These are phyloP conservation scores for Microcebus tavaratra DNA, from an alignment of 2,113 vertebrate species.

Conservation along the genomic window DNA sequence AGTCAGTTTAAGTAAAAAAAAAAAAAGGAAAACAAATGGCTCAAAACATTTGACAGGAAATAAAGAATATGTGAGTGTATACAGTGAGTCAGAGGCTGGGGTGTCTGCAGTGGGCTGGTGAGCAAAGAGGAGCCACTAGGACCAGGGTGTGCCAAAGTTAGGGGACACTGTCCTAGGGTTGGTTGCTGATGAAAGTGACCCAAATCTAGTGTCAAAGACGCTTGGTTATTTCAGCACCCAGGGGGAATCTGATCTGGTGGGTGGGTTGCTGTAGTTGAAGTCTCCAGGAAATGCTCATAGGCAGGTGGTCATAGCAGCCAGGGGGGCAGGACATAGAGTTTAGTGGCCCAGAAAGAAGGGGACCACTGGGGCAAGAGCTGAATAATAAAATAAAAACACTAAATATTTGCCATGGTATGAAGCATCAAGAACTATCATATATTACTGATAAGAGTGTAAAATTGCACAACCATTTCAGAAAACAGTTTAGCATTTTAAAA, in stretches of 20 bases:
- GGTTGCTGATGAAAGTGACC: not conserved
- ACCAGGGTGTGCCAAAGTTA: not conserved
- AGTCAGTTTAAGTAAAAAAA: conserved; percentile 34
- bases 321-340: not conserved
- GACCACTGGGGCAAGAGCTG: not conserved
- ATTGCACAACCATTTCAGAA: not conserved
- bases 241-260: not conserved
- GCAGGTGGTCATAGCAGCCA: not conserved
- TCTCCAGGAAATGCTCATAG: not conserved
- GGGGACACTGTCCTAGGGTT: not conserved
- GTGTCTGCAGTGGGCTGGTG: not conserved
- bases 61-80: not conserved
- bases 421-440: not conserved
- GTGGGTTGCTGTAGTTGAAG: not conserved
- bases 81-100: not conserved
- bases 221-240: not conserved
- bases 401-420: not conserved
- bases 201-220: not conserved
- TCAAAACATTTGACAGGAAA: conserved; percentile 47
- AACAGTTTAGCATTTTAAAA: not conserved
- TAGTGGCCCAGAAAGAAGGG: not conserved
- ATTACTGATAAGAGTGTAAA: not conserved
- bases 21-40: not conserved
- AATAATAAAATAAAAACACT: no score
- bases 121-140: not conserved